Conservation (phyloP, 2,888 invertebrate species). For the Selenia dentaria region DNA sequence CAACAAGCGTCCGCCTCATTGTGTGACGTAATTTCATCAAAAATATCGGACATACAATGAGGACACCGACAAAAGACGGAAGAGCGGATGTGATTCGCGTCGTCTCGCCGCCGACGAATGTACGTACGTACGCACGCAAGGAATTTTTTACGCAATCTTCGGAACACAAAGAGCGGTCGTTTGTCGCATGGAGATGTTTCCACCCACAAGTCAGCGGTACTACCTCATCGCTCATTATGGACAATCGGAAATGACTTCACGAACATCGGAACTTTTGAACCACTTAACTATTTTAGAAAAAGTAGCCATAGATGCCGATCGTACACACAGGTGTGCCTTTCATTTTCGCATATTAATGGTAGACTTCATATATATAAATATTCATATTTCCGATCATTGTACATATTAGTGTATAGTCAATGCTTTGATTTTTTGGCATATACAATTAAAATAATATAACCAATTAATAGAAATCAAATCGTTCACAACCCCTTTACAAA, state of each 20-base stretch:
- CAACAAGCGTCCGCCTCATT: constrained; percentile 73
- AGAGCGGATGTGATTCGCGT: constrained; percentile 82
- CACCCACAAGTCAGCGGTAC: constrained; percentile 77
- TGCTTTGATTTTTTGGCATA: no score
- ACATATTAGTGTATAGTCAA: no score
- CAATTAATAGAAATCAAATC: no score
- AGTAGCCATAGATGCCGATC: constrained; percentile 36
- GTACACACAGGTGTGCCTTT: constrained; percentile 62
- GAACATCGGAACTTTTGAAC: constrained; percentile 69
- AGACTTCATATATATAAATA: no score
- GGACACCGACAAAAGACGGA: constrained; percentile 79
- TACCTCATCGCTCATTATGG: constrained; percentile 75
- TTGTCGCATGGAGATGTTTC: constrained; percentile 81
- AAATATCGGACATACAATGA: constrained; percentile 78
- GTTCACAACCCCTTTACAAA: no score
- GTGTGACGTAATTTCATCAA: constrained; percentile 82
- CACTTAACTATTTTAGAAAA: constrained; percentile 59
- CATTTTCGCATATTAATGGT: constrained; percentile 15
- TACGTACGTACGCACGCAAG: constrained; percentile 42
- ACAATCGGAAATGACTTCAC: constrained; percentile 78
- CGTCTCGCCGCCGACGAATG: constrained; percentile 74
- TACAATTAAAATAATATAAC: no score
- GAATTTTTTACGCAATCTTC: constrained; percentile 71
- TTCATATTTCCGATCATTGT: no score
- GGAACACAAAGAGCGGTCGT: constrained; percentile 58